Evolutionary conservation across 2,113 vertebrate genomes (phyloP), one percentile per base, ranked within the genome.

Genomic region (Plectropomus leopardus): DNA sequence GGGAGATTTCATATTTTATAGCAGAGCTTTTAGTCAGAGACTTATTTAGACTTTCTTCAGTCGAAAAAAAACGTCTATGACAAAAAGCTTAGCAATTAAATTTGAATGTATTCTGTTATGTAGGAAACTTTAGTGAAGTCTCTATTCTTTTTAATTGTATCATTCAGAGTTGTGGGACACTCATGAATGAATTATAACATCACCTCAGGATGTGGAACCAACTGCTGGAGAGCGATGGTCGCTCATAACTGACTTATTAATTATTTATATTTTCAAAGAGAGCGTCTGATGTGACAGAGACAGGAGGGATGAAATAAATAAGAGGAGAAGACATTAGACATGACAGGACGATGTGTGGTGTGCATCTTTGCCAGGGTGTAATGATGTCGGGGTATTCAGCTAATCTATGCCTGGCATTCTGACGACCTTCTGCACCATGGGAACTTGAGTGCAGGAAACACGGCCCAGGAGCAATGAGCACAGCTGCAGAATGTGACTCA

Each of bases 231-330:
- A 85, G 54, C 44, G 68, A 83, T 63, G 63, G 71, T 70, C 28
- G 67, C 73, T 88, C 78, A 84, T 86, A 90, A 83, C 83, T 26
- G 76, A 72, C 80, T 83, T 75, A 82, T 92, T 85, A 89, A 90
- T 67, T 83, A 93, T 93, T 94, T 78, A 92, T 91, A 68, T 72
- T 82, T 85, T 84, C 77, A 87, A 60, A 77, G 66, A 74, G 69
- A 80, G 57, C 7, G 7, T 45, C 63, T 80, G 58, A 82, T 76
- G 69, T 76, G 78, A 79, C 21, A 10, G 60, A 80, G 80, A 83
- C 71, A 61, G 65, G 34, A 72, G 45, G 50, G 69, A 85, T 77
- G 74, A 88, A 66, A 84, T 87, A 87, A 84, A 89, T 69, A 87
- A 81, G 55, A 64, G 13, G 17, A 51, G 60, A 80, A 72, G 64